Conservation (phyloP, 2,888 invertebrate species). For the Graphium colonna region DNA sequence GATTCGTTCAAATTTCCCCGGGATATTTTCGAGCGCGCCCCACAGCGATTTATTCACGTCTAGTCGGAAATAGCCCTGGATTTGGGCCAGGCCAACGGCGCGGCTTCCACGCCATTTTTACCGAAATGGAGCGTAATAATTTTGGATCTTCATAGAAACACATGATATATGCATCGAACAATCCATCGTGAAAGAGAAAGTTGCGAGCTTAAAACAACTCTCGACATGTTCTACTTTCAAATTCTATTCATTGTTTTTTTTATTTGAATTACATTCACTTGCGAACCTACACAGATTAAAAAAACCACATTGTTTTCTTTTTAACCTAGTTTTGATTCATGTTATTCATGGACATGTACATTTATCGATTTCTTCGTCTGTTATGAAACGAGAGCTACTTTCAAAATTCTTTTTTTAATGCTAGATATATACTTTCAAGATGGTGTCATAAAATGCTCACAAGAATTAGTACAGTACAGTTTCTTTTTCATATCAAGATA, state of each 20-base stretch:
- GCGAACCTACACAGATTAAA: not conserved
- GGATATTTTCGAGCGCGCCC: constrained; percentile 13
- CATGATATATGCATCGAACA: not conserved
- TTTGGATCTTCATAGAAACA: not conserved
- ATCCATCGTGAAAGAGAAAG: not conserved
- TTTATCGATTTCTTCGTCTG: too few species aligned
- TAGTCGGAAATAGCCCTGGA: constrained; percentile 47
- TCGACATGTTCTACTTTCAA: not conserved
- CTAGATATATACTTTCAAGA: too few species aligned
- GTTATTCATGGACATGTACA: too few species aligned
- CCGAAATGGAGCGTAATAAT: not conserved
- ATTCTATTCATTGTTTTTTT: not conserved
- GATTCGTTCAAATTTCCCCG: constrained; percentile 11
- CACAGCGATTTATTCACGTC: constrained; percentile 39
- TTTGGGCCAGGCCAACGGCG: constrained; percentile 33
- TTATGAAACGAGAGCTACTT: too few species aligned
- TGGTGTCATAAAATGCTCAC: too few species aligned
- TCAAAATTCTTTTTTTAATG: too few species aligned
- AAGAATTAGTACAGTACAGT: too few species aligned
- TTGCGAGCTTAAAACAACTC: not conserved
- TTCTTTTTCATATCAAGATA: too few species aligned
- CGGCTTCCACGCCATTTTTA: not conserved
- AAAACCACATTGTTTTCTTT: too few species aligned
- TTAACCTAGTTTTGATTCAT: too few species aligned
- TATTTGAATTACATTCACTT: not conserved